Percentiles rank a stretch among this genome's conserved stretches.
Evolutionary conservation across 1,140 invertebrate species (phyloP).

Genomic region (Lamellibrachia luymesi): DNA sequence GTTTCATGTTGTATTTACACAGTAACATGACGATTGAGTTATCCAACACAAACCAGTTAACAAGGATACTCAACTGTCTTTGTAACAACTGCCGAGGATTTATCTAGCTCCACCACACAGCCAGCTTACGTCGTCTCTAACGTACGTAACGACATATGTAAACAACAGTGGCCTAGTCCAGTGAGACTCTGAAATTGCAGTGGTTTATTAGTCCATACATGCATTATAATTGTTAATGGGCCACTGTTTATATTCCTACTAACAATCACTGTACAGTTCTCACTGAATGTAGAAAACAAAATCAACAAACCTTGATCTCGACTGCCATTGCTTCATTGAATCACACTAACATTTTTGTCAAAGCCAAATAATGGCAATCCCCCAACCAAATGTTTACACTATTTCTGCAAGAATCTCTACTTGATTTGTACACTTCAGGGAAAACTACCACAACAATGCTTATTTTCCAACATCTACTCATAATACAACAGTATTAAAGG

Average conservation of each 20-base stretch:
- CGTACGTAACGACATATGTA: too few species aligned
- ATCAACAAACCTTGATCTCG: background rate
- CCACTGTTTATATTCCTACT: background rate
- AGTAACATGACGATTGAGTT: background rate
- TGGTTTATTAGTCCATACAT: background rate
- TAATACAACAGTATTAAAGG: background rate
- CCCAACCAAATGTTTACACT: background rate
- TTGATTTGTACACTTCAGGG: background rate
- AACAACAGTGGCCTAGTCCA: too few species aligned
- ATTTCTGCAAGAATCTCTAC: background rate
- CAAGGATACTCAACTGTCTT: background rate
- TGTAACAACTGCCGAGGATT: background rate
- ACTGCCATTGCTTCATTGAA: background rate
- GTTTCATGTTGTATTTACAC: background rate
- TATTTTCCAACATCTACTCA: background rate
- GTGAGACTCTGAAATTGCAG: too few species aligned
- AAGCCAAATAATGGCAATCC: too few species aligned
- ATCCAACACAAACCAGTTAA: background rate
- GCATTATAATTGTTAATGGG: background rate
- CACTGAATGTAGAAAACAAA: background rate
- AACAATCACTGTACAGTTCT: background rate
- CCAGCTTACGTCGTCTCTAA: too few species aligned
- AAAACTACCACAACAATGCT: background rate
- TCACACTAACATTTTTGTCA: background rate
- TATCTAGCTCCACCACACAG: too few species aligned